Evolutionary conservation across 2,888 invertebrate species (phyloP).

Genomic region (Autographa gamma): DNA sequence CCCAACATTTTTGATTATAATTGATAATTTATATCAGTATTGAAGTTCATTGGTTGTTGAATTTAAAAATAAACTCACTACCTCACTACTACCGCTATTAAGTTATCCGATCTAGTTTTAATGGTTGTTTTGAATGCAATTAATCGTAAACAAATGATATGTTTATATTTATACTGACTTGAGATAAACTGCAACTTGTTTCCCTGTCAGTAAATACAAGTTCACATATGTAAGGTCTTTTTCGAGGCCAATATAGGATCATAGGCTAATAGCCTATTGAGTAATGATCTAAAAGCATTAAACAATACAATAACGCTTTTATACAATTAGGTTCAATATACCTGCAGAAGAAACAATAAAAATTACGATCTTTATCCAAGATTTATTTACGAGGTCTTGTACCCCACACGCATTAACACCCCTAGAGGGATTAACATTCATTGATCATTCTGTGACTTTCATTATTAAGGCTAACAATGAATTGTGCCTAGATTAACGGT

Average conservation of each 20-base stretch:
- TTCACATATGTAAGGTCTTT: neutral
- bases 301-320: no score
- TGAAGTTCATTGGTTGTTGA: slow-evolving; percentile 2
- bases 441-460: neutral
- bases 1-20: slow-evolving; percentile 25
- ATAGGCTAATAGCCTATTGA: no score
- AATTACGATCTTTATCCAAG: neutral
- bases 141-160: neutral
- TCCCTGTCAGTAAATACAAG: neutral
- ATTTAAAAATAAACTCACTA: neutral
- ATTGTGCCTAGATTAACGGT: neutral
- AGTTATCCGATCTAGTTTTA: neutral
- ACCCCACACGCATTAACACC: neutral
- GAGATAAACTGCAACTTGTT: neutral
- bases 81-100: slow-evolving; percentile 3
- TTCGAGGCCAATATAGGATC: no score
- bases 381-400: neutral
- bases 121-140: neutral
- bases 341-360: no score
- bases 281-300: no score
- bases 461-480: neutral
- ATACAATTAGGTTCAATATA: no score
- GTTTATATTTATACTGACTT: neutral
- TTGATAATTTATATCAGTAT: slow-evolving; percentile 16
- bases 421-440: neutral